phyloP scores from a whole-genome alignment of 2,888 invertebrate species.

The Craniophora ligustri region DNA sequence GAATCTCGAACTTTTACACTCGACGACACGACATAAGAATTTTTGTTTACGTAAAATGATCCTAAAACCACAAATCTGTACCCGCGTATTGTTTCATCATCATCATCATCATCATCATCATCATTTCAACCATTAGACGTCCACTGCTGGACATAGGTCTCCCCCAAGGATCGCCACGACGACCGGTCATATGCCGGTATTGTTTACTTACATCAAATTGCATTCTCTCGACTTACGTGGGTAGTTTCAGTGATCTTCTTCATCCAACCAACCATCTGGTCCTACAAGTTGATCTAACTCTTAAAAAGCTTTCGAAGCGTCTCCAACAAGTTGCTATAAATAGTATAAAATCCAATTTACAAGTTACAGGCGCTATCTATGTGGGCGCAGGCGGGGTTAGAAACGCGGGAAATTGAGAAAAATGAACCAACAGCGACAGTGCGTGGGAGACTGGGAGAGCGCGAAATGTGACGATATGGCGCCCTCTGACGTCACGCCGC shows the following conservation, averaged over 20 bases:
- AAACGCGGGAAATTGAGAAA: slow-evolving; percentile 79
- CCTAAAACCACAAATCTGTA: no score
- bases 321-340: slow-evolving; percentile 54
- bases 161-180: no score
- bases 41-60: no score
- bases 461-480: slow-evolving; percentile 59
- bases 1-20: slow-evolving; percentile 5
- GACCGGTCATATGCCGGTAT: no score
- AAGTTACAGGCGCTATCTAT: slow-evolving; percentile 67
- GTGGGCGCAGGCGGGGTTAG: slow-evolving; percentile 73
- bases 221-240: no score
- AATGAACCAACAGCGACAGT: slow-evolving; percentile 55
- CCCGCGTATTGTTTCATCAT: no score
- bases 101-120: no score
- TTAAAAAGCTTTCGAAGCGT: slow-evolving; percentile 17
- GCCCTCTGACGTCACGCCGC: slow-evolving; percentile 68
- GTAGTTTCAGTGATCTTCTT: background rate
- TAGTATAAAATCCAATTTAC: slow-evolving; percentile 66
- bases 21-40: no score
- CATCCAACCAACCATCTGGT: background rate
- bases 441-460: slow-evolving; percentile 46
- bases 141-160: no score
- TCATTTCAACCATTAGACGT: no score
- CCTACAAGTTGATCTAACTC: slow-evolving; percentile 4
- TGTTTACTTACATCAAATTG: no score